Percentiles rank a stretch among this genome's conserved stretches.
phyloP scores from a whole-genome alignment of 2,888 invertebrate genomes.

The Ophion slaviceki region DNA sequence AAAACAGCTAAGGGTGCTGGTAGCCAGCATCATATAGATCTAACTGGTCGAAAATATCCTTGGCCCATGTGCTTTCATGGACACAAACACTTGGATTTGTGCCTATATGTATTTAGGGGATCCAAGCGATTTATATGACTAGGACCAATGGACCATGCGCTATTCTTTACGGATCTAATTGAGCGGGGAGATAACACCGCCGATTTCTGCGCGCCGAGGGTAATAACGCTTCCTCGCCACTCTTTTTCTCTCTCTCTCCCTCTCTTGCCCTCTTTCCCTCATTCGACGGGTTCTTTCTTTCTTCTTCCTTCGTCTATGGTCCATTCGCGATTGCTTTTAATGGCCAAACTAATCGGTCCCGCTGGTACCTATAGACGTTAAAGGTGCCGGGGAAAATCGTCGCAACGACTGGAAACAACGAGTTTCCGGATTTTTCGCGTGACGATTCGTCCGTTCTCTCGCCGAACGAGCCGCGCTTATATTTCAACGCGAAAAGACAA shows the following conservation, averaged over 20 bases:
- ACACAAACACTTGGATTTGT: conserved; percentile 23
- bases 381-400: conserved; percentile 60
- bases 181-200: conserved; percentile 81
- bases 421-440: conserved; percentile 27
- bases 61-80: conserved; percentile 30
- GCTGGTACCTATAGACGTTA: conserved; percentile 77
- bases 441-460: neutral
- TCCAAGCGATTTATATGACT: conserved; percentile 60
- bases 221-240: conserved; percentile 77
- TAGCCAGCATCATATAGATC: too few species aligned
- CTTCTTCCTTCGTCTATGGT: conserved; percentile 18
- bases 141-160: conserved; percentile 78
- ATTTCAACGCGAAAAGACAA: neutral
- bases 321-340: conserved; percentile 72
- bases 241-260: conserved; percentile 28
- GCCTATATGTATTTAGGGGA: conserved; percentile 33
- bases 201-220: conserved; percentile 74
- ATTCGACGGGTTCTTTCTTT: conserved; percentile 17
- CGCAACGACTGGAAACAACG: conserved; percentile 4
- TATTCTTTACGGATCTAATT: conserved; percentile 82
- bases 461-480: conserved; percentile 7
- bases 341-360: conserved; percentile 80
- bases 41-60: too few species aligned
- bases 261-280: conserved; percentile 8
- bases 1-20: too few species aligned